Conservation (phyloP, 1,140 invertebrate genomes). For the Zophobas morio region DNA sequence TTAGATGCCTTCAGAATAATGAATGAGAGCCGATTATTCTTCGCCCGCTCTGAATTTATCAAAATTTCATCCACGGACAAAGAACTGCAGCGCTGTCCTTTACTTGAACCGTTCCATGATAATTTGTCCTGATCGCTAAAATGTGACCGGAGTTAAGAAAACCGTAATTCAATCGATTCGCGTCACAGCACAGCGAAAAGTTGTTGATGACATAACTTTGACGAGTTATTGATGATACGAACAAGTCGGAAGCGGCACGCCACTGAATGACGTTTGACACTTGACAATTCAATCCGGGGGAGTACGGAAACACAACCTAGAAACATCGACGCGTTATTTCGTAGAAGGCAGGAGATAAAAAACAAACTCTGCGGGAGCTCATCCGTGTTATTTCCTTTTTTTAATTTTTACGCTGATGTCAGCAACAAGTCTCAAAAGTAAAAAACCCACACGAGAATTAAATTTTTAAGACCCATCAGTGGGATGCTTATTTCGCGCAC, state of each 20-base stretch:
- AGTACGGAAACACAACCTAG: no score
- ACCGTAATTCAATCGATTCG: conserved; percentile 51
- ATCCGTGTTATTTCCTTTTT: conserved; percentile 5
- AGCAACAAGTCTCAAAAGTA: conserved; percentile 16
- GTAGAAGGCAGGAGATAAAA: no score
- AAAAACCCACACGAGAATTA: conserved; percentile 8
- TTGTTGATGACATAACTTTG: conserved; percentile 11
- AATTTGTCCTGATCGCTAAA: conserved; percentile 57
- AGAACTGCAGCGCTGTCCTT: conserved; percentile 49
- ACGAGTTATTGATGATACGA: neutral
- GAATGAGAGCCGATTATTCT: conserved; percentile 37
- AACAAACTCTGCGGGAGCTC: neutral
- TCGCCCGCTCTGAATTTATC: conserved; percentile 39
- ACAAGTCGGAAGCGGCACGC: neutral
- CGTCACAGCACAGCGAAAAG: conserved; percentile 22
- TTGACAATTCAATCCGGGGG: no score
- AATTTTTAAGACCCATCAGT: neutral
- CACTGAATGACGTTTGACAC: neutral
- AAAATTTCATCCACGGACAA: conserved; percentile 53
- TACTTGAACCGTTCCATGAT: conserved; percentile 57
- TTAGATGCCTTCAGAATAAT: conserved; percentile 34
- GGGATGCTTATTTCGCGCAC: neutral
- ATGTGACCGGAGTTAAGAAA: conserved; percentile 57
- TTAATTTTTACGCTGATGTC: conserved; percentile 8
- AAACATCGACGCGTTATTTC: no score